Conservation (phyloP, 2,888 invertebrate species). For the Macrostomum cliftonense region DNA sequence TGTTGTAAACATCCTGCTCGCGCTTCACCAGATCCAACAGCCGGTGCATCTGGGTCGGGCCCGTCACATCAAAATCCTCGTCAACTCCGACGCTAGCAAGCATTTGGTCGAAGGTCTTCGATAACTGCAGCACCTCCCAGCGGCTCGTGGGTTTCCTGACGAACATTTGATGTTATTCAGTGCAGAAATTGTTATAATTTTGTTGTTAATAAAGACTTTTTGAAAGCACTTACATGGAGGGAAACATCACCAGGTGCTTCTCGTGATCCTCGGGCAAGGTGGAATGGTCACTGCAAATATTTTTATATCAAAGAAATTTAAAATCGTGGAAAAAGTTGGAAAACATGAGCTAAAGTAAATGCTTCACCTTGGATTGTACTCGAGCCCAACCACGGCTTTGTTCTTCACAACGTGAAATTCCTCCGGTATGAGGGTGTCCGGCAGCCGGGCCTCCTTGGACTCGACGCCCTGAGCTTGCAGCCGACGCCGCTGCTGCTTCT, state of each 20-base stretch:
- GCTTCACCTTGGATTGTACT: constrained; percentile 29
- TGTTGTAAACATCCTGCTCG: constrained; percentile 37
- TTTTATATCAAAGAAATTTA: neutral
- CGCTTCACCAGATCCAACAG: constrained; percentile 34
- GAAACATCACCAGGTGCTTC: constrained; percentile 32
- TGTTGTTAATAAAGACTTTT: neutral
- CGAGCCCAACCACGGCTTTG: constrained; percentile 32
- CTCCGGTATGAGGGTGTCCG: constrained; percentile 32
- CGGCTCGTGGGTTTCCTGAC: constrained; percentile 34
- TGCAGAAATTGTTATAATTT: neutral
- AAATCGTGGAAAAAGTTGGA: neutral
- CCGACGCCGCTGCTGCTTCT: constrained; percentile 13
- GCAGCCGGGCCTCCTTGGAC: constrained; percentile 25
- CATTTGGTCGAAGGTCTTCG: constrained; percentile 29
- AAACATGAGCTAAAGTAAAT: too few relatives aligned
- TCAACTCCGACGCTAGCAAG: constrained; percentile 29
- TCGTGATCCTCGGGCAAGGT: constrained; percentile 31
- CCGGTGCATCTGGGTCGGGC: constrained; percentile 37
- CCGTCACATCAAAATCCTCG: constrained; percentile 22
- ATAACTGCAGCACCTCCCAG: constrained; percentile 31
- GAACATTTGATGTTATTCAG: neutral
- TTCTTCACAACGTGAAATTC: constrained; percentile 36
- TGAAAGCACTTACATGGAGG: constrained; percentile 31
- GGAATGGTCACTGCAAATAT: constrained; percentile 26
- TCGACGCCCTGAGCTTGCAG: neutral